phyloP scores from a whole-genome alignment of 1,140 invertebrate genomes.

The Saxidomus purpurata region DNA sequence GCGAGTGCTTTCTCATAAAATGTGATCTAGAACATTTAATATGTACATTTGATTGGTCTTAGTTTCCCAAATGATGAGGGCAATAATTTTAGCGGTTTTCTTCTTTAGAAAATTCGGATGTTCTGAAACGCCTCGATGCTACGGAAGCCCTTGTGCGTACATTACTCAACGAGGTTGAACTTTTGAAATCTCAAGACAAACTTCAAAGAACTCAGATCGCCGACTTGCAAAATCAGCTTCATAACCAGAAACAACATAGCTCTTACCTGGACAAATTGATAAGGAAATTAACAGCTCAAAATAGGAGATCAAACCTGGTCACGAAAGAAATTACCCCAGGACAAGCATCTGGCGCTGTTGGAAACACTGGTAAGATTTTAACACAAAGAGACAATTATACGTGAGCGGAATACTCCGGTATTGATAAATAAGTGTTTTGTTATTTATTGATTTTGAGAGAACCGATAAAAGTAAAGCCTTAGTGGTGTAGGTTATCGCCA shows the following conservation, averaged over 20 bases:
- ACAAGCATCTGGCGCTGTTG: not conserved
- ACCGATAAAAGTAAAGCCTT: too few species aligned
- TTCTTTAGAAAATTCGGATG: too few species aligned
- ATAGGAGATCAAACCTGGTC: not conserved
- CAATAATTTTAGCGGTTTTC: too few species aligned
- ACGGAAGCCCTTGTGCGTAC: not conserved
- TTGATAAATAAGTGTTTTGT: too few species aligned
- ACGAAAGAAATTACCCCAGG: not conserved
- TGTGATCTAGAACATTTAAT: too few species aligned
- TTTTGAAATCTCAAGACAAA: not conserved
- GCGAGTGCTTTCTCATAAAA: too few species aligned
- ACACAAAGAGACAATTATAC: not conserved
- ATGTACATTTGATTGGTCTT: too few species aligned
- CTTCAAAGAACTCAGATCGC: not conserved
- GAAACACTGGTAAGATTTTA: too few species aligned
- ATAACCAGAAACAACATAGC: not conserved
- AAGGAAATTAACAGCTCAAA: not conserved
- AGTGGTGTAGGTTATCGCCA: too few species aligned
- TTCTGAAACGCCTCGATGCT: too few species aligned
- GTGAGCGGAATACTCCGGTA: not conserved
- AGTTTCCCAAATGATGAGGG: too few species aligned
- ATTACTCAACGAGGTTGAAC: not conserved
- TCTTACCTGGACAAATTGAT: not conserved
- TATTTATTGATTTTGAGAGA: too few species aligned
- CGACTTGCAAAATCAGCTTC: not conserved